Conservation (phyloP, 2,113 vertebrate species). For the Spheniscus mendiculus region DNA sequence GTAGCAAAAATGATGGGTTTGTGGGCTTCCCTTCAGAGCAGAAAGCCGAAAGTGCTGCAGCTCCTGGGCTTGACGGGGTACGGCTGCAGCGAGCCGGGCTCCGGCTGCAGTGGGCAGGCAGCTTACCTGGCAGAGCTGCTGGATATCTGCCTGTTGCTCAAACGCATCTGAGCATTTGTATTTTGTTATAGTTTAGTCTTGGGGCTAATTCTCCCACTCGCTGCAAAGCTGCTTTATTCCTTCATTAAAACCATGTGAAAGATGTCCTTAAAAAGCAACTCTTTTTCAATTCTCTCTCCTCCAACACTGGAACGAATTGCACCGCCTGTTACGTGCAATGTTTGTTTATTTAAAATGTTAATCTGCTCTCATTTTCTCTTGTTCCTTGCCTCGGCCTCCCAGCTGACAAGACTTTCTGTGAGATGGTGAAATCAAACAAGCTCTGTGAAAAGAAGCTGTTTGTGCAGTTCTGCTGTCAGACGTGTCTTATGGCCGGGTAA, state of each 20-base stretch:
- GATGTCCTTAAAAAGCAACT: not conserved
- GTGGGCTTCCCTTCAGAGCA: not conserved
- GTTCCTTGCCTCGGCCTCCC: not conserved
- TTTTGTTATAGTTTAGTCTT: not conserved
- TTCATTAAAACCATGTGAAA: not conserved
- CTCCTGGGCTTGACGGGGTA: slow-evolving; percentile 3
- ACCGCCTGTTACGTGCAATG: not conserved
- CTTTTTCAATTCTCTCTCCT: not conserved
- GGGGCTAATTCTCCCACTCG: slow-evolving; percentile 30
- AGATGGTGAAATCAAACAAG: slow-evolving; percentile 92
- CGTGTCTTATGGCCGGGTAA: slow-evolving; percentile 89
- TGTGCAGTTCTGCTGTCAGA: slow-evolving; percentile 91
- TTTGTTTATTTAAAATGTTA: slow-evolving; percentile 58
- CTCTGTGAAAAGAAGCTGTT: slow-evolving; percentile 92
- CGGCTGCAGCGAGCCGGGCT: not conserved
- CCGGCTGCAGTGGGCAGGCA: not conserved
- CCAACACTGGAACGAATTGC: not conserved
- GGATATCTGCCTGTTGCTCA: not conserved
- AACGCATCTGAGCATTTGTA: not conserved
- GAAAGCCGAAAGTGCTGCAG: not conserved
- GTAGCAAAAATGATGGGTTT: not conserved
- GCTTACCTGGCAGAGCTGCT: not conserved
- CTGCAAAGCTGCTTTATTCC: slow-evolving; percentile 21
- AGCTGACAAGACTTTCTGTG: slow-evolving; percentile 91
- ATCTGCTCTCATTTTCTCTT: slow-evolving; percentile 51